Evolutionary conservation across 2,888 invertebrate species (phyloP).

Genomic region (Erebia palarica): DNA sequence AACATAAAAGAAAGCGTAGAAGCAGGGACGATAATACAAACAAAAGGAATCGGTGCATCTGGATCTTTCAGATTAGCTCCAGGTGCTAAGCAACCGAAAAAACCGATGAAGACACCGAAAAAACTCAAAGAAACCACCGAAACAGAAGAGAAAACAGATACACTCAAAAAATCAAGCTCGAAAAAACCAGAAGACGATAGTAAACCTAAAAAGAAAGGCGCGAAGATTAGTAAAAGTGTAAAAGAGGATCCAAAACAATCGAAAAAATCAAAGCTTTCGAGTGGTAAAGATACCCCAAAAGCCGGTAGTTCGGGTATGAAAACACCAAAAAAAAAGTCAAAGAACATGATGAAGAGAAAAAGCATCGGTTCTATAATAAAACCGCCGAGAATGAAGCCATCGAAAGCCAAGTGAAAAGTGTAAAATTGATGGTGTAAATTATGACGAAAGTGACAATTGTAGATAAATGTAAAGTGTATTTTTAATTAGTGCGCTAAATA

Average conservation of each 20-base stretch:
- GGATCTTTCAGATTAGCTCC: slow-evolving; percentile 67
- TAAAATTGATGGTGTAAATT: background rate
- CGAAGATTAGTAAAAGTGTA: slow-evolving; percentile 13
- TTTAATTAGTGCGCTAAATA: background rate
- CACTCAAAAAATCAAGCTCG: slow-evolving; percentile 33
- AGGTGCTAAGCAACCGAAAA: slow-evolving; percentile 41
- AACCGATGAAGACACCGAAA: slow-evolving; percentile 45
- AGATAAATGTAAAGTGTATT: background rate
- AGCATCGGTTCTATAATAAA: slow-evolving; percentile 71
- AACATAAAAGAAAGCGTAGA: slow-evolving; percentile 60
- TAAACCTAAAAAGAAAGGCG: slow-evolving; percentile 28
- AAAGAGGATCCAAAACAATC: slow-evolving; percentile 14
- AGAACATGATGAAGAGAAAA: slow-evolving; percentile 59
- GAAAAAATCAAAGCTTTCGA: slow-evolving; percentile 7
- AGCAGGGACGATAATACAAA: slow-evolving; percentile 60
- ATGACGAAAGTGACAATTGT: background rate
- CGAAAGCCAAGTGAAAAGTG: slow-evolving; percentile 14
- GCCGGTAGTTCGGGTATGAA: slow-evolving; percentile 32
- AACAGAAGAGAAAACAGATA: slow-evolving; percentile 29
- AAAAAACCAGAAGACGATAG: slow-evolving; percentile 37
- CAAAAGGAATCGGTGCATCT: slow-evolving; percentile 64
- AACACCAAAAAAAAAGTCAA: slow-evolving; percentile 57
- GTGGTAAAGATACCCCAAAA: slow-evolving; percentile 21
- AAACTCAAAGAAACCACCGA: slow-evolving; percentile 26
- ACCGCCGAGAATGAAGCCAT: slow-evolving; percentile 68